Conservation (phyloP, 2,888 invertebrate genomes). For the Cheilosia scutellata region DNA sequence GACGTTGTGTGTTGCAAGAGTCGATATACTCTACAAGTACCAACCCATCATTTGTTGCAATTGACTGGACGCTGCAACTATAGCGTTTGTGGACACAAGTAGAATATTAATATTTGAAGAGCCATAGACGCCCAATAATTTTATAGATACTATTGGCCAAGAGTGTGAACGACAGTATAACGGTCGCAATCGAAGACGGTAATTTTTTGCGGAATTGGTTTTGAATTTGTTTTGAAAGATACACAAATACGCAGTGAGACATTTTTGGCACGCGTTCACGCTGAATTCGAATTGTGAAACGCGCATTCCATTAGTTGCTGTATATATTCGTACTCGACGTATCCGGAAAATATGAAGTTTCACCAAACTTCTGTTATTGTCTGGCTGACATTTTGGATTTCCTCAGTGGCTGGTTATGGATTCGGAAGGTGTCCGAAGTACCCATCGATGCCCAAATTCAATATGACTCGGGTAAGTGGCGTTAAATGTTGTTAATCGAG, state of each 20-base stretch:
- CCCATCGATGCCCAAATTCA: slow-evolving; percentile 87
- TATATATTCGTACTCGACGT: background rate
- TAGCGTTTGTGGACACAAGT: slow-evolving; percentile 20
- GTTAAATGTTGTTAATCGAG: slow-evolving; percentile 11
- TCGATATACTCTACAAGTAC: slow-evolving; percentile 14
- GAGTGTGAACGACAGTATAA: slow-evolving; percentile 3
- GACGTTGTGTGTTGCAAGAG: slow-evolving; percentile 52
- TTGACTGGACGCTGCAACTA: slow-evolving; percentile 37
- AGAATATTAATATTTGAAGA: slow-evolving; percentile 57
- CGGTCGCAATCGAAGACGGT: slow-evolving; percentile 30
- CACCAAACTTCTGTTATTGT: slow-evolving; percentile 61
- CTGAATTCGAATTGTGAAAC: slow-evolving; percentile 61
- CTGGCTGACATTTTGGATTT: slow-evolving; percentile 69
- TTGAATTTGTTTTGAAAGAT: slow-evolving; percentile 10
- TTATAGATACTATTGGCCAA: background rate
- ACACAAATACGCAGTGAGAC: background rate
- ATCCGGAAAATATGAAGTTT: slow-evolving; percentile 62
- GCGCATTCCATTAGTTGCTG: slow-evolving; percentile 42
- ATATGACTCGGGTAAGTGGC: slow-evolving; percentile 87
- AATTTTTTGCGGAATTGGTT: slow-evolving; percentile 50
- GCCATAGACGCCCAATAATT: slow-evolving; percentile 38
- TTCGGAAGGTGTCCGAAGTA: slow-evolving; percentile 89
- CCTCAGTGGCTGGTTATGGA: slow-evolving; percentile 82
- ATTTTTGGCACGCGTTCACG: slow-evolving; percentile 63
- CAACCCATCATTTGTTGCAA: slow-evolving; percentile 61